These are phyloP conservation scores for Melanostoma scalare DNA, from an alignment of 2,888 invertebrate species.

Conservation along the genomic window DNA sequence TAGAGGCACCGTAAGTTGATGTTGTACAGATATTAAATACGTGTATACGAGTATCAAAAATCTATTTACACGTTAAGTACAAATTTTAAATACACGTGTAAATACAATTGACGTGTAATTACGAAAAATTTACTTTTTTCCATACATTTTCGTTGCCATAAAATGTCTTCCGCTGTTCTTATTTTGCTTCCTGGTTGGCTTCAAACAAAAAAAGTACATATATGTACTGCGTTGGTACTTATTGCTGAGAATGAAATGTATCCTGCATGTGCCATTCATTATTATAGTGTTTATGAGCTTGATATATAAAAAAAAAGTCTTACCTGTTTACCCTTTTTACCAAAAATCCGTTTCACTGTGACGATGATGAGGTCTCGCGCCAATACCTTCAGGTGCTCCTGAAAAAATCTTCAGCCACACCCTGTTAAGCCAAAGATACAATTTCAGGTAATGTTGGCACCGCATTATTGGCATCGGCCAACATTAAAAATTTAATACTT, in stretches of 20 bases:
- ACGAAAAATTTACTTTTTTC: no score
- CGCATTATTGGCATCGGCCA: constrained; percentile 40
- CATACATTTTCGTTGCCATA: no score
- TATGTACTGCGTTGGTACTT: neutral
- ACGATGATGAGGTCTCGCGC: constrained; percentile 46
- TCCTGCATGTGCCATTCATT: neutral
- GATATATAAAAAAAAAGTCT: constrained; percentile 23
- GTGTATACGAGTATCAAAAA: no score
- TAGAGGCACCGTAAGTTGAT: no score
- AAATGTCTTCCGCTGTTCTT: no score
- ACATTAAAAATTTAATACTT: constrained; percentile 1
- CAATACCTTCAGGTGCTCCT: constrained; percentile 64
- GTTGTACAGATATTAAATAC: no score
- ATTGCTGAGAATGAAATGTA: neutral
- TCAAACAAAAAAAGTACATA: neutral
- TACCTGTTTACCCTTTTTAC: constrained; percentile 32
- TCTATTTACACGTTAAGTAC: no score
- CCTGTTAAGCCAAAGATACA: constrained; percentile 49
- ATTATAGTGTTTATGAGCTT: constrained; percentile 46
- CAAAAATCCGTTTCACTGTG: constrained; percentile 39
- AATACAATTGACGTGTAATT: no score
- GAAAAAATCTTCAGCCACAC: constrained; percentile 56
- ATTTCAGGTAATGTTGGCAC: constrained; percentile 66
- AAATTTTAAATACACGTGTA: no score
- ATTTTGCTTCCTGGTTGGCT: no score